Evolutionary conservation across 1,140 invertebrate species (phyloP), one percentile per base, ranked within the genome.

Genomic region (Harpegnathos saltator): DNA sequence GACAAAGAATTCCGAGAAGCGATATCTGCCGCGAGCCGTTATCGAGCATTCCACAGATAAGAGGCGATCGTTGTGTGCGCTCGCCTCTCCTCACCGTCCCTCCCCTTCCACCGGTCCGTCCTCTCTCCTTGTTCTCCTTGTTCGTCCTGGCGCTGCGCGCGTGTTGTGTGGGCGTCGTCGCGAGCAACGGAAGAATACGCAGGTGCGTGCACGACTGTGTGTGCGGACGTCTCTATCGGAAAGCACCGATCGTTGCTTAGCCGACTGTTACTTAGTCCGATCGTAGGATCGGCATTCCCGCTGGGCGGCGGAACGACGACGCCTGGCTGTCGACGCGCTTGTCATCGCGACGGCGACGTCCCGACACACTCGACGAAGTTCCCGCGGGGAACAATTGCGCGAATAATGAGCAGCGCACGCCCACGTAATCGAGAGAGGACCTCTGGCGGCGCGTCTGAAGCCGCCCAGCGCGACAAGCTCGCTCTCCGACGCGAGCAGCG

Each of bases 1-100:
- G 38, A 33, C 29, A 33, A 44, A 44, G 44, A 83, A 81, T 72
- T 62, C 59, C 58, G 38, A 81, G 84, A 73, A 78, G 68, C 82
- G 81, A 29, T 86, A 89, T 89, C 88, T 66, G 74, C 71, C 56
- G n/a, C n/a, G 73, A 75, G 63, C 71, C 75, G 78, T 89, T 89
- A 89, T 89, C 84, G 69, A 84, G 58, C 84, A 82, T 89, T 89
- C 81, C 72, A 22, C 50, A 82, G 87, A 89, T 89, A 89, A 89
- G 72, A 48, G 50, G 26, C 59, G 44, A n/a, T 48, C 54, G 24
- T 58, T 78, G 22, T 50, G 52, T 66, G 14, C 15, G 17, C 52
- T 80, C 38, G 17, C 22, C 26, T 68, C 29, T 56, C 58, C 72
- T n/a, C n/a, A n/a, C n/a, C n/a, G n/a, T 17, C 33, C 69, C 38